phyloP scores from a whole-genome alignment of 2,797 vertebrate species.

The Phoxinus dragarum region DNA sequence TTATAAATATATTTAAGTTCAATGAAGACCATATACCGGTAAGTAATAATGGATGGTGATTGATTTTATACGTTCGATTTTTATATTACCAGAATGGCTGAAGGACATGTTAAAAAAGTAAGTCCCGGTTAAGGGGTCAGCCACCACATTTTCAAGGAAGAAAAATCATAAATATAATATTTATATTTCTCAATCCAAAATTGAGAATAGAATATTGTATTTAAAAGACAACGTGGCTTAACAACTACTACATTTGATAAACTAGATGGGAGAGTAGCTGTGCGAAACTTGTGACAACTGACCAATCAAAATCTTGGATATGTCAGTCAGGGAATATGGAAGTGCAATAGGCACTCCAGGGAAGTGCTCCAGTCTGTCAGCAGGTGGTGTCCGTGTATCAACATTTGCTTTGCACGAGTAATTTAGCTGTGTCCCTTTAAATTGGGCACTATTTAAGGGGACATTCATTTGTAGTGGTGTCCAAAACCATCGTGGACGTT shows the following conservation, averaged over 20 bases:
- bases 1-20: background rate
- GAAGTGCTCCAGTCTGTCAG: background rate
- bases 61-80: background rate
- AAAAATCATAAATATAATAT: conserved; percentile 44
- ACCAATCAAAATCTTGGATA: background rate
- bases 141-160: conserved; percentile 78
- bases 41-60: background rate
- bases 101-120: conserved; percentile 70
- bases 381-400: background rate
- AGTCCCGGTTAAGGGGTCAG: conserved; percentile 71
- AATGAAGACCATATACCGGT: background rate
- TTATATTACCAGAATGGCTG: conserved; percentile 78
- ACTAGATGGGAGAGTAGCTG: background rate
- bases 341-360: too few relatives aligned
- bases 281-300: background rate
- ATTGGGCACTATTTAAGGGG: too few relatives aligned
- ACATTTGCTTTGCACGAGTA: too few relatives aligned
- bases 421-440: too few relatives aligned
- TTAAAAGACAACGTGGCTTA: too few relatives aligned
- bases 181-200: too few relatives aligned
- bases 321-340: background rate
- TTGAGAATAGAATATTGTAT: too few relatives aligned
- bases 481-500: too few relatives aligned
- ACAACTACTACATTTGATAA: background rate
- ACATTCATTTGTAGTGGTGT: too few relatives aligned